These are phyloP conservation scores for Epizoanthus illoricatus DNA, from an alignment of 92 coral and sea anemone genomes.

Conservation along the genomic window DNA sequence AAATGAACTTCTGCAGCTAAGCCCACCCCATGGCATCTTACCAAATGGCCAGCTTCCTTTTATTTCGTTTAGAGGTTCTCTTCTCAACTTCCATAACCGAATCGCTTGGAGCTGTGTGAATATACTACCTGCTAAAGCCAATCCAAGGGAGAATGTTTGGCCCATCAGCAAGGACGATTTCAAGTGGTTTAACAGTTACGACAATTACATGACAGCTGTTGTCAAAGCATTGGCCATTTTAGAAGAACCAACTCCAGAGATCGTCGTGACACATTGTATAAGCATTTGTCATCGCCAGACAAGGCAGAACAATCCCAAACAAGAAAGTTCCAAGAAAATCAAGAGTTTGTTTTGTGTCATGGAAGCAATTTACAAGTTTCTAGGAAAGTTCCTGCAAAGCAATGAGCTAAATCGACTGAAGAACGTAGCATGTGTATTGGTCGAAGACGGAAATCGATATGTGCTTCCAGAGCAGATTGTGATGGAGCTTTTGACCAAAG, in stretches of 20 bases:
- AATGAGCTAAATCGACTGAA: no score
- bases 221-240: conserved; percentile 10
- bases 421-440: no score
- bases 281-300: conserved; percentile 51
- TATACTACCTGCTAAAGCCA: conserved; percentile 51
- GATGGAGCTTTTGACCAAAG: no score
- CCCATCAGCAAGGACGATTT: background rate
- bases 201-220: background rate
- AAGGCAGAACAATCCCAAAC: background rate
- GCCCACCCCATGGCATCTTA: conserved; percentile 33
- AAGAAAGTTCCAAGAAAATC: background rate
- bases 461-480: no score
- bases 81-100: background rate
- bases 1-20: conserved; percentile 21
- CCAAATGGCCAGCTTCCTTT: conserved; percentile 24
- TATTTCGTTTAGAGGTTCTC: conserved; percentile 55
- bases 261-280: conserved; percentile 37
- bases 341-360: conserved; percentile 34
- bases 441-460: no score
- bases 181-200: background rate
- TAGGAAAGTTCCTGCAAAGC: conserved; percentile 22
- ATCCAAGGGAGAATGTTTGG: no score
- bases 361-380: conserved; percentile 54
- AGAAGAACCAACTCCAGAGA: conserved; percentile 55
- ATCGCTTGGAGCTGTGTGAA: conserved; percentile 60